A percentile compares a stretch with the other conserved stretches of the same genome.
Conservation (phyloP, 2,888 invertebrate species). For the Rhingia rostrata region DNA sequence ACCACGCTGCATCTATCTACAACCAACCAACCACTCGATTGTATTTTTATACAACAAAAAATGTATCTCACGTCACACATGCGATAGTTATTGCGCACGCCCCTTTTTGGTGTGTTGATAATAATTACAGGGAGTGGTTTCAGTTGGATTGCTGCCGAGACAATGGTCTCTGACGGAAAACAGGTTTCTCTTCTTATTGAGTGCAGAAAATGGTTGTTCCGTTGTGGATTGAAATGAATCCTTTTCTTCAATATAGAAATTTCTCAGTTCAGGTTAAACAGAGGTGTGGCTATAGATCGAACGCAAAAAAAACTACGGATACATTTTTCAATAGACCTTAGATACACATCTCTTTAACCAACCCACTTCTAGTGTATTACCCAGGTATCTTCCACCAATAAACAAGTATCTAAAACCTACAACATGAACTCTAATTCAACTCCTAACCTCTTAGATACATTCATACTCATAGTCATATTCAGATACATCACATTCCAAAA, state of each 20-base stretch:
- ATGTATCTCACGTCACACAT: constrained; percentile 39
- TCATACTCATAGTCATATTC: background rate
- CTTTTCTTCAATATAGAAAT: background rate
- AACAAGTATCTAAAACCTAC: constrained; percentile 14
- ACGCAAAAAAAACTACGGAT: background rate
- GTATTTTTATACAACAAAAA: constrained; percentile 48
- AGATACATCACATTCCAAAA: constrained; percentile 7
- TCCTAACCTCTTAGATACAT: constrained; percentile 51
- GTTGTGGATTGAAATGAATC: background rate
- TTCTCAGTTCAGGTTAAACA: background rate
- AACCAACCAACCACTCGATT: constrained; percentile 56
- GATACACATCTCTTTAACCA: background rate
- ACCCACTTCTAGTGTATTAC: constrained; percentile 24
- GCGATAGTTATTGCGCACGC: constrained; percentile 34
- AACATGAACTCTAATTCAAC: constrained; percentile 55
- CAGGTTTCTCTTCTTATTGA: constrained; percentile 56
- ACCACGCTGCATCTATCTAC: constrained; percentile 19
- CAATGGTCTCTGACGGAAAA: constrained; percentile 55
- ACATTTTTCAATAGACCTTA: background rate
- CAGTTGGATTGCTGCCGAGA: constrained; percentile 40
- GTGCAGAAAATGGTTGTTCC: background rate
- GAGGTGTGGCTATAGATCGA: background rate
- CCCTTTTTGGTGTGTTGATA: constrained; percentile 28
- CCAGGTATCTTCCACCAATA: constrained; percentile 48
- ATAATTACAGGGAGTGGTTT: constrained; percentile 50